Base-by-base conservation (phyloP, 2,113 vertebrate species). In the Poicephalus gulielmi region DNA sequence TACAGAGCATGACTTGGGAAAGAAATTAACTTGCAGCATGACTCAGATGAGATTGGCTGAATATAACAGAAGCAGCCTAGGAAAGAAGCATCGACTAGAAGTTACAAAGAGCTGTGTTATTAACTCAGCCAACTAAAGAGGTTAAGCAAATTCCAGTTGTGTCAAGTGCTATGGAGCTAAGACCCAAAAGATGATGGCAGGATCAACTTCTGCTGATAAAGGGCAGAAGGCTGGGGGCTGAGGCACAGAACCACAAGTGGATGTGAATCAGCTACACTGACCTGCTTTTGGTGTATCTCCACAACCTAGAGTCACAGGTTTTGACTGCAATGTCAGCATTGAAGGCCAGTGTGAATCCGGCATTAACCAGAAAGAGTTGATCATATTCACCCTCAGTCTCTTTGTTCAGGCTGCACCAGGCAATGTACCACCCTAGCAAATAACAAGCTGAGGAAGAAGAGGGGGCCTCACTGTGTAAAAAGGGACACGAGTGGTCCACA, bases 381-480 rank as follows among this genome's bases (percentile, higher is more conserved):
- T 50, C 2, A 19, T 16, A 64, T 27, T 79, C 7, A 50, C 24
- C 3, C 2, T 10, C 17, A 27, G 15, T 14, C 14, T 10, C 17
- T 71, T 39, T 50, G 20, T 28, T 33, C 23, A 64, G 33, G 31
- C 4, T 28, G 46, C 10, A 59, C 5, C 37, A 66, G n/a, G 24
- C 8, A 8, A 49, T 4, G 1, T 55, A 30, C 35, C 41, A 1
- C 55, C 37, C 50, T 17, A 68, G 30, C 13, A 84, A 27, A 64
- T 30, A 35, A 71, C 23, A 27, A 1, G 0, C 25, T n/a, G 43
- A 60, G 35, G 12, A 74, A 60, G 25, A 71, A 53, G 33, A 6
- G 0, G 2, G 8, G 4, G 3, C 6, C 8, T 80, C 3, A 14
- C 23, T 44, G 7, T 22, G 7, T 19, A 41, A 15, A 30, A 13